A percentile compares a stretch with the other conserved stretches of the same genome.
phyloP scores from a whole-genome alignment of 2,797 vertebrate species.

The Vireo griseus region DNA sequence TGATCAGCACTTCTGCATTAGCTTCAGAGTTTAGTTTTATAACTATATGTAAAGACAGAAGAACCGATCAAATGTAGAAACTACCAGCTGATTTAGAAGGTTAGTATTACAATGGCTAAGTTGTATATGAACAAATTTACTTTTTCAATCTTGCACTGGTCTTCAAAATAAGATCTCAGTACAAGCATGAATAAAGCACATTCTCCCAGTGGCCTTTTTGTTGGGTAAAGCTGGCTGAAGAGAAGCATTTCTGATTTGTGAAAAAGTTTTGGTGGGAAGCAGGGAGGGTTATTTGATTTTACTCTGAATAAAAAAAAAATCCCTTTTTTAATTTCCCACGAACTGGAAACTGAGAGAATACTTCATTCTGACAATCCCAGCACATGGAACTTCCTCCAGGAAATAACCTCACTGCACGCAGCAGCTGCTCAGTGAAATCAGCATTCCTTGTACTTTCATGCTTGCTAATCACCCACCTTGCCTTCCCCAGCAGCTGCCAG shows the following conservation, averaged over 20 bases:
- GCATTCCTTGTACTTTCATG: not conserved
- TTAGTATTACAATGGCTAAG: not conserved
- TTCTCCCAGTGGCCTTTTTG: not conserved
- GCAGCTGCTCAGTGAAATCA: conserved; percentile 24
- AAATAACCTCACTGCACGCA: not conserved
- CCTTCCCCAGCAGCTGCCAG: not conserved
- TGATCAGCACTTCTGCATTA: not conserved
- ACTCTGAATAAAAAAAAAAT: not conserved
- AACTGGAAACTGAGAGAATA: not conserved
- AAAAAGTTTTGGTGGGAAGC: not conserved
- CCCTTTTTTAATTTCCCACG: not conserved
- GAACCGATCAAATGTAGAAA: not conserved
- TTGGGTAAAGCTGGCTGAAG: not conserved
- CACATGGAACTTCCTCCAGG: conserved; percentile 13
- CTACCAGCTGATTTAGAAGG: not conserved
- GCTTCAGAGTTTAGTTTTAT: not conserved
- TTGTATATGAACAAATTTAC: not conserved
- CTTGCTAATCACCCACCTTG: not conserved
- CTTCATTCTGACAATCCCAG: not conserved
- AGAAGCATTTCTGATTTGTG: not conserved
- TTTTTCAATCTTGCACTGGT: not conserved
- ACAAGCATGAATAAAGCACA: not conserved
- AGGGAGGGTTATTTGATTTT: not conserved
- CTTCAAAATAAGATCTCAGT: not conserved
- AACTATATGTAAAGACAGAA: not conserved